Conservation (phyloP, 2,113 vertebrate species). For the Actenoides lindsayi region DNA sequence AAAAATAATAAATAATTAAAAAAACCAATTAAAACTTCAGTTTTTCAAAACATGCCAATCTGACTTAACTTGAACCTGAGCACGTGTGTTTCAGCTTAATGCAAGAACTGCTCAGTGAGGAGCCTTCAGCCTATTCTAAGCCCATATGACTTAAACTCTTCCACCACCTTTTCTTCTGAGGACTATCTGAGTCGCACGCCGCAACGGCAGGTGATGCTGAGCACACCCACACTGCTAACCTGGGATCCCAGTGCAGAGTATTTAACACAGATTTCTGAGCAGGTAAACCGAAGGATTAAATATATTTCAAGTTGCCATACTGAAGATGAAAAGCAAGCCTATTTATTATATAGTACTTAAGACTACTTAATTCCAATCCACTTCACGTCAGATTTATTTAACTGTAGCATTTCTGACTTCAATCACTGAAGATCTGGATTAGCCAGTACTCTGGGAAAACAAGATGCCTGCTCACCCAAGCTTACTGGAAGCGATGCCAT, state of each 20-base stretch:
- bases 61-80: background rate
- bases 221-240: background rate
- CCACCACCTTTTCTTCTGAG: background rate
- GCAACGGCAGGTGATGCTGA: background rate
- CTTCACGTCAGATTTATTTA: conserved; percentile 16
- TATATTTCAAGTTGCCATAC: background rate
- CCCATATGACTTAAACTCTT: fast-evolving
- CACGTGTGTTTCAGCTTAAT: fast-evolving
- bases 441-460: background rate
- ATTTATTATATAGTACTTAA: background rate
- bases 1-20: no score
- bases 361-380: conserved; percentile 41
- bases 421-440: conserved; percentile 17
- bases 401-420: background rate
- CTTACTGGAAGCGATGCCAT: background rate
- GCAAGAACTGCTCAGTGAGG: background rate
- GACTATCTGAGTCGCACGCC: fast-evolving
- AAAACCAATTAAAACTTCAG: background rate
- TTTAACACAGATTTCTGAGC: background rate
- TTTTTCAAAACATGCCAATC: background rate
- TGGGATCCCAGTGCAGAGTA: background rate
- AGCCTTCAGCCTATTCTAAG: background rate
- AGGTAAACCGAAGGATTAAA: conserved; percentile 31
- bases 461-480: background rate
- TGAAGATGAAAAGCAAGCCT: background rate